Percentiles rank a stretch among this genome's conserved stretches.
Conservation (phyloP, 2,113 vertebrate species). For the Pomatostomus ruficeps region DNA sequence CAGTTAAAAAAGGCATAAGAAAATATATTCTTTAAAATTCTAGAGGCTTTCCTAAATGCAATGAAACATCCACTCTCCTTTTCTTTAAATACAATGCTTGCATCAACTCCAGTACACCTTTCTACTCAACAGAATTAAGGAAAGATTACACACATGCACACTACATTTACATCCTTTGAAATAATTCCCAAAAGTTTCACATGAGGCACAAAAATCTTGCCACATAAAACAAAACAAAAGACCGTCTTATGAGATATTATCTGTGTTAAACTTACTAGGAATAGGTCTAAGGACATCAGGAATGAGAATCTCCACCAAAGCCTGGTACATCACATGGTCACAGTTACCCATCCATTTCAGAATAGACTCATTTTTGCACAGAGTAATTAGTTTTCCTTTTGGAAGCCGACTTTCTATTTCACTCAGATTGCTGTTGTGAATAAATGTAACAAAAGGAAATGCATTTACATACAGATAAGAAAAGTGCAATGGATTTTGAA, state of each 20-base stretch:
- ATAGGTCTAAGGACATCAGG: too few species aligned
- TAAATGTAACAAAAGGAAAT: conserved; percentile 73
- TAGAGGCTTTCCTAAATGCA: not conserved
- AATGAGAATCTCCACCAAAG: too few species aligned
- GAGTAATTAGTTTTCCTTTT: too few species aligned
- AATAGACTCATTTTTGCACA: too few species aligned
- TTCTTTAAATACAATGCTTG: not conserved
- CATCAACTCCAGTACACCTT: not conserved
- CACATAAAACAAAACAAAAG: not conserved
- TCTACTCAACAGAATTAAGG: conserved; percentile 36
- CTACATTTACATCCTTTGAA: not conserved
- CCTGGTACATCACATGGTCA: too few species aligned
- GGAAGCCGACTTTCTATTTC: too few species aligned
- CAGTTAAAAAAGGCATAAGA: not conserved
- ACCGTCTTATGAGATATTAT: conserved; percentile 55
- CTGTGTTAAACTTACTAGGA: too few species aligned
- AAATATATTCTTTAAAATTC: not conserved
- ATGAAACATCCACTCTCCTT: not conserved
- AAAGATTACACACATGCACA: not conserved
- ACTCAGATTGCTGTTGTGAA: conserved; percentile 77
- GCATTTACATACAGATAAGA: conserved; percentile 65
- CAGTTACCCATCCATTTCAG: too few species aligned
- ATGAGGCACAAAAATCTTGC: conserved; percentile 29
- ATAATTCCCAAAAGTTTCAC: conserved; percentile 34
- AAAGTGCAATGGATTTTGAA: conserved; percentile 71